phyloP scores from a whole-genome alignment of 2,113 vertebrate species.

The Scortum barcoo region DNA sequence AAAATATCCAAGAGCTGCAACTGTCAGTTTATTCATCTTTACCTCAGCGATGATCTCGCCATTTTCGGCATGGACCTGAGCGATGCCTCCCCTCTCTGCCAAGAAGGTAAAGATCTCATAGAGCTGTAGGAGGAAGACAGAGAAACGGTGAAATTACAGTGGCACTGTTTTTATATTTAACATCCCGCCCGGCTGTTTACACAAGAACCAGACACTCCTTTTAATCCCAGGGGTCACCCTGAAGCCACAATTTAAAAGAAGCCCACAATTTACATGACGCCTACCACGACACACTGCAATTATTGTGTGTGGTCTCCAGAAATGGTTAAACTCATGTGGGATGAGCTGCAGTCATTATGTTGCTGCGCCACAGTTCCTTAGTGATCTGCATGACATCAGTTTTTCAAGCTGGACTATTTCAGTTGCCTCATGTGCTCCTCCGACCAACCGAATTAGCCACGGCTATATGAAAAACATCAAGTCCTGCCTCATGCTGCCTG shows the following conservation, averaged over 20 bases:
- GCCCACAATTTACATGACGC: slow-evolving; percentile 63
- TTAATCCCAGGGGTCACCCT: slow-evolving; percentile 28
- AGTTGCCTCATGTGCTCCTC: slow-evolving; percentile 54
- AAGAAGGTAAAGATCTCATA: slow-evolving; percentile 96
- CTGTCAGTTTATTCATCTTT: slow-evolving; percentile 30
- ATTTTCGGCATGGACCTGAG: slow-evolving; percentile 97
- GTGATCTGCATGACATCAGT: slow-evolving; percentile 68
- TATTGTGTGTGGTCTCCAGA: slow-evolving; percentile 71
- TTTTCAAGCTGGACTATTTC: slow-evolving; percentile 57
- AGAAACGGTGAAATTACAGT: slow-evolving; percentile 37
- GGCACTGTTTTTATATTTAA: slow-evolving; percentile 30
- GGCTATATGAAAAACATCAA: slow-evolving; percentile 50
- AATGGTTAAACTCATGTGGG: slow-evolving; percentile 51
- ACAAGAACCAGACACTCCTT: slow-evolving; percentile 42
- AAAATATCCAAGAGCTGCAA: background rate
- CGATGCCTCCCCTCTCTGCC: slow-evolving; percentile 92
- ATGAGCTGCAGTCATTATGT: slow-evolving; percentile 58
- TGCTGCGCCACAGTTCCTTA: slow-evolving; percentile 41
- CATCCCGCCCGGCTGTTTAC: slow-evolving; percentile 42
- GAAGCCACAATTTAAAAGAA: slow-evolving; percentile 49
- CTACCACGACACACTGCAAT: slow-evolving; percentile 59
- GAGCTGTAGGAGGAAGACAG: slow-evolving; percentile 84
- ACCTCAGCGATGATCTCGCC: slow-evolving; percentile 98
- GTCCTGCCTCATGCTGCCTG: slow-evolving; percentile 28
- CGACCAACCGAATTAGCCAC: slow-evolving; percentile 47